Base-by-base conservation (phyloP, 2,888 invertebrate genomes). In the Diplolepis rosae region DNA sequence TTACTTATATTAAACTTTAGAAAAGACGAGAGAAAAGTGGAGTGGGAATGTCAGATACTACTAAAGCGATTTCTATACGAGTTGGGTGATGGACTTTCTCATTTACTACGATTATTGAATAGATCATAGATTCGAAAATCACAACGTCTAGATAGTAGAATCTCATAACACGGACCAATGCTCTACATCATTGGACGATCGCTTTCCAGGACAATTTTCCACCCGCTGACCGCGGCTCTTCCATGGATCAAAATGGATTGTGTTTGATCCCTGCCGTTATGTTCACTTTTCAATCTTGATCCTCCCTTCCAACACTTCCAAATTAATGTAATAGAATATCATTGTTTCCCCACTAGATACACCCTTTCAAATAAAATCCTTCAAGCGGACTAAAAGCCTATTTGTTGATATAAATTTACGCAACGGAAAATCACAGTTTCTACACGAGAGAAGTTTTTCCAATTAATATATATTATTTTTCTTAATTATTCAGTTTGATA, bases 161-260 rank as follows among this genome's bases (percentile, higher is more conserved):
- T 66, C 66, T 66, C 28, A 70, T 67, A 71, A 71, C 70, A 73
- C 74, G 72, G 69, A 72, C 72, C 65, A 80, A 69, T 68, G 71
- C 51, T 66, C 67, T 70, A 65, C 72, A 67, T 70, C 70, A 42
- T 52, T 48, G 72, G 66, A 56, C 72, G 72, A 74, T 72, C 70
- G 70, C 61, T 45, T 80, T 79, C 76, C 78, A 75, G 76, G 70
- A 79, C 80, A 81, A 82, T 82, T 82, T 82, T 82, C 81, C 81
- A 80, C 78, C 77, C 80, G 79, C 72, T 77, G 77, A 52, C 71
- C 74, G 73, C 71, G 76, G 75, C 75, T 79, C 75, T 78, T 70
- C 69, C 66, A 69, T 54, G 61, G 42, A 54, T 70, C 48, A 68
- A 70, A 70, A 70, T 72, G 70, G 54, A 71, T 73, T 56, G 70